phyloP scores from a whole-genome alignment of 2,888 invertebrate genomes.

The Zaprionus obscuricornis region DNA sequence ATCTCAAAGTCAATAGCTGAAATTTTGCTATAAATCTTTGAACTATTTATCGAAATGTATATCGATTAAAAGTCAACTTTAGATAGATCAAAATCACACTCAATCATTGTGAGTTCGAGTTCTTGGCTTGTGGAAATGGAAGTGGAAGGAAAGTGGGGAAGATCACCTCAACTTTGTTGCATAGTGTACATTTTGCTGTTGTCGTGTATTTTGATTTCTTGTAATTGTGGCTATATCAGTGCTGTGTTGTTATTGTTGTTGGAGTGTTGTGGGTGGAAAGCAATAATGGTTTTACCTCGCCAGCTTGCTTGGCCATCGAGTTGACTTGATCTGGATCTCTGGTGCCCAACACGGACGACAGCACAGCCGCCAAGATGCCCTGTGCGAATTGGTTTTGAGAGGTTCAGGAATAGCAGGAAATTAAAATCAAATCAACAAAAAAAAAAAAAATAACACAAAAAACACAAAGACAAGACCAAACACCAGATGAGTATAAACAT shows the following conservation, averaged over 20 bases:
- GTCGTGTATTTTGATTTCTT: too few relatives aligned
- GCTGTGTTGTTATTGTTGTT: neutral
- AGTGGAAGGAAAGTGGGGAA: too few relatives aligned
- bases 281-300: constrained; percentile 89
- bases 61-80: too few relatives aligned
- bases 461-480: constrained; percentile 53
- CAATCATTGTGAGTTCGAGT: too few relatives aligned
- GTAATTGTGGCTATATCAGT: too few relatives aligned
- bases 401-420: constrained; percentile 53
- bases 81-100: too few relatives aligned
- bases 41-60: too few relatives aligned
- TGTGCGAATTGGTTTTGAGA: constrained; percentile 84
- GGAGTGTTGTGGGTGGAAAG: constrained; percentile 42
- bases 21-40: neutral
- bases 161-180: constrained; percentile 52
- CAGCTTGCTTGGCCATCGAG: constrained; percentile 97
- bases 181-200: too few relatives aligned
- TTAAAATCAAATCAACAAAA: constrained; percentile 37
- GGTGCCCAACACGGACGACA: constrained; percentile 95
- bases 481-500: constrained; percentile 56
- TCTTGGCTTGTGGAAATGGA: too few relatives aligned
- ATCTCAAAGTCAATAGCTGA: neutral
- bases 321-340: constrained; percentile 96
- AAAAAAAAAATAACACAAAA: constrained; percentile 36
- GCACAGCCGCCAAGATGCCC: constrained; percentile 96